These are phyloP conservation scores for Meloidogyne exigua DNA, from an alignment of 1,140 invertebrate genomes.

Conservation along the genomic window DNA sequence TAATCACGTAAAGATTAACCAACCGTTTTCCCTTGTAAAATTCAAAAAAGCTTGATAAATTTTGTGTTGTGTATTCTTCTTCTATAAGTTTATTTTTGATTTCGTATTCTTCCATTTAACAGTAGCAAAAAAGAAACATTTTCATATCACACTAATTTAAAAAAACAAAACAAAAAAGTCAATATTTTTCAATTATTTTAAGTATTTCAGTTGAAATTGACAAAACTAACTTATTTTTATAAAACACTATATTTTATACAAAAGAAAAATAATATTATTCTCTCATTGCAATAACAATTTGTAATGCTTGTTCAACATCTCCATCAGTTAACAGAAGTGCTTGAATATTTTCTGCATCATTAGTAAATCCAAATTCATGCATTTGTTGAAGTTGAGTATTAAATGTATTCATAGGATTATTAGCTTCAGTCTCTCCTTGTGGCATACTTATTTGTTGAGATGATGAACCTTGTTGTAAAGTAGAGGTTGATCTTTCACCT, in stretches of 20 bases:
- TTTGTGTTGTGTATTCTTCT: background rate
- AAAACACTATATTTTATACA: no score
- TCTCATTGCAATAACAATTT: slow-evolving; percentile 42
- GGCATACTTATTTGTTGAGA: background rate
- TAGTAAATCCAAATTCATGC: slow-evolving; percentile 43
- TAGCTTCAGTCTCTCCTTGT: no score
- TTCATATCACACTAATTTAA: background rate
- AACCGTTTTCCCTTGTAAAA: background rate
- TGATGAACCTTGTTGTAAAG: background rate
- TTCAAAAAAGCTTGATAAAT: background rate
- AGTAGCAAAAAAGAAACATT: background rate
- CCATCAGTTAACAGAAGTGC: slow-evolving; percentile 35
- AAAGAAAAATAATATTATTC: no score
- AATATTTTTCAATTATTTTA: background rate
- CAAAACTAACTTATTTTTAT: background rate
- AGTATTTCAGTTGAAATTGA: background rate
- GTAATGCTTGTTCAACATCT: slow-evolving; percentile 43
- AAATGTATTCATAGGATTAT: background rate
- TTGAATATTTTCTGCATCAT: slow-evolving; percentile 41
- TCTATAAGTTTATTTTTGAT: background rate
- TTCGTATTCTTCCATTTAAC: background rate
- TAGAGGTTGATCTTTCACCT: slow-evolving; percentile 6
- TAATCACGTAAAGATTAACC: background rate
- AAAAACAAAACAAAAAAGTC: no score
- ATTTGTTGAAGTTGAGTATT: slow-evolving; percentile 42